Base-by-base conservation (phyloP, 2,113 vertebrate genomes). In the Corapipo altera region DNA sequence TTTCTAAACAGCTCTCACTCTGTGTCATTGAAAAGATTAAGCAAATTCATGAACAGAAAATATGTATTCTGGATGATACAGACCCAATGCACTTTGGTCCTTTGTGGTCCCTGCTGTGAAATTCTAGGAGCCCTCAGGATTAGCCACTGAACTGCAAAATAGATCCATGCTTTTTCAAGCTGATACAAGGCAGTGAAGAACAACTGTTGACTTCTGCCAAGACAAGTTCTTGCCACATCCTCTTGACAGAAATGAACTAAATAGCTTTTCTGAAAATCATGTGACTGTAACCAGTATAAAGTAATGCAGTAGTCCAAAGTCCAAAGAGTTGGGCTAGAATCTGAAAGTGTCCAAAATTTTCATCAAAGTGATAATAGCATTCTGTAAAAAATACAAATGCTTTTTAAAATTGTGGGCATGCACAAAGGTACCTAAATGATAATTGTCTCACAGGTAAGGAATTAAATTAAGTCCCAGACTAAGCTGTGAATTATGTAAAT, bases 31-130 rank as follows among this genome's bases (percentile, higher is more conserved):
- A 77, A 93, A 93, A 93, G 82, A 97, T 88, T 85, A 96, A 93
- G 65, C 43, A 96, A 88, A 96, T 93, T 75, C 48, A 71, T 71
- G 52, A 88, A 33, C 82, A 80, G 81, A 93, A 95, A 93, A 93
- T 67, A 41, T 59, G 62, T 95, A 66, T 95, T 91, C 58, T 85
- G 62, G 41, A 79, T 82, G 14, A 67, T 52, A 77, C 20, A 69
- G n/a, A 69, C 57, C 33, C 75, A 69, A 74, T 54, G 23, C 46
- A 85, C 62, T 94, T 88, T 91, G 37, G 78, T 80, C 35, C 24
- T 85, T 80, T 55, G 69, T 94, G 55, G 35, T 71, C 55, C 75
- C 86, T 85, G 48, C 71, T 88, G 66, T 83, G 89, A 93, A 90
- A 88, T 61, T 83, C 35, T 88, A 67, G 67, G 49, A 85, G 43